Conservation (phyloP, 1,140 invertebrate genomes). For the Hyposmocoma kahamanoa region DNA sequence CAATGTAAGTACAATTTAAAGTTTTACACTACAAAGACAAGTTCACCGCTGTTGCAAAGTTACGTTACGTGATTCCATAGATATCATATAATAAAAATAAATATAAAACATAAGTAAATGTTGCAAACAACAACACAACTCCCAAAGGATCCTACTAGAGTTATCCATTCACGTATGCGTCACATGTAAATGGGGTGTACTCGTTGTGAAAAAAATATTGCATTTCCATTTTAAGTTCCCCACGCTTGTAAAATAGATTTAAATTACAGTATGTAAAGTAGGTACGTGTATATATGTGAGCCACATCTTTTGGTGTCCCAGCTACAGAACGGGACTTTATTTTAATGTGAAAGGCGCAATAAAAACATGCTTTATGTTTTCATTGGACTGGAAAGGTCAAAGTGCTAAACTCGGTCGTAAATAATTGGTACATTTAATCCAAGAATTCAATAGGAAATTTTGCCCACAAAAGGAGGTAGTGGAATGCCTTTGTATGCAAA, state of each 20-base stretch:
- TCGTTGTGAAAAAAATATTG: background rate
- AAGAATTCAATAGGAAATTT: conserved; percentile 17
- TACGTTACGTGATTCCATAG: no score
- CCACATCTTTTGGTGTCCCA: background rate
- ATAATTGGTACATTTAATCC: conserved; percentile 20
- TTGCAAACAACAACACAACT: no score
- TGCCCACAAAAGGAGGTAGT: conserved; percentile 27
- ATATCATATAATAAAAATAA: no score
- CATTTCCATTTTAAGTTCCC: background rate
- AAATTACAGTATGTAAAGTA: background rate
- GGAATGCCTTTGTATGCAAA: conserved; percentile 14
- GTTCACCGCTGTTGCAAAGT: no score
- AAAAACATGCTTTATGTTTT: background rate
- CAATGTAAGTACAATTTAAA: no score
- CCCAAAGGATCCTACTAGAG: no score
- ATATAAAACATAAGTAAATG: no score
- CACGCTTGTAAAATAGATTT: background rate
- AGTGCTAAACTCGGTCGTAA: conserved; percentile 13
- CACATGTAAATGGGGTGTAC: no score
- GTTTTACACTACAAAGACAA: no score
- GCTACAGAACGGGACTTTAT: background rate
- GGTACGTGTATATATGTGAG: background rate
- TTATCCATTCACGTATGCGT: no score
- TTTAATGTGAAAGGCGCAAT: background rate
- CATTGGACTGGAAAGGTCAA: conserved; percentile 14